phyloP scores from a whole-genome alignment of 2,113 vertebrate genomes.

The Elaphurus davidianus region DNA sequence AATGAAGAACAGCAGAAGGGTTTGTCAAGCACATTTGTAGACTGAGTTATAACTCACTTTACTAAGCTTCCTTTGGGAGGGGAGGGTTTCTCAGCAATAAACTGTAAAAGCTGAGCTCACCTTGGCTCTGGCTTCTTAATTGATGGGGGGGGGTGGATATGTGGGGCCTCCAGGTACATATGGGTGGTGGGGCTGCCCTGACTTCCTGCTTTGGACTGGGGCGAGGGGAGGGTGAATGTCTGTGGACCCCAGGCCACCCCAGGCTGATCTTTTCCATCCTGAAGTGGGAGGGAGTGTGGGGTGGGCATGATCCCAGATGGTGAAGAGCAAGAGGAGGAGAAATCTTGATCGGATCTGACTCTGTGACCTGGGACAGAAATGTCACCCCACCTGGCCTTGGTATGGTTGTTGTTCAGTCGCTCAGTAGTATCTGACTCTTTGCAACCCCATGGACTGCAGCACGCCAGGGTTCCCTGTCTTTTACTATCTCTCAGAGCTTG shows the following conservation, averaged over 20 bases:
- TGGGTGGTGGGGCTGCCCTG: neutral
- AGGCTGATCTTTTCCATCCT: neutral
- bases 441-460: neutral
- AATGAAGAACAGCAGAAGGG: neutral
- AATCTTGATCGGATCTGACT: neutral
- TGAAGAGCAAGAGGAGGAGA: neutral
- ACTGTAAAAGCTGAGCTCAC: neutral
- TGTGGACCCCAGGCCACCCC: neutral
- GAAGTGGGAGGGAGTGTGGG: neutral
- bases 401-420: neutral
- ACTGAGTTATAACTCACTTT: neutral
- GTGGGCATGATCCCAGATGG: neutral
- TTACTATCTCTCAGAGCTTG: neutral
- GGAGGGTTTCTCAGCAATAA: neutral
- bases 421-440: neutral
- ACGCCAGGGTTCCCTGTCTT: neutral
- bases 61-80: neutral
- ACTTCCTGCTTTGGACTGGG: neutral
- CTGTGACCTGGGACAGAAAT: neutral
- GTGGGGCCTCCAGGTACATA: neutral
- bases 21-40: neutral
- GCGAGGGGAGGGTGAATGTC: neutral
- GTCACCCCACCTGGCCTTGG: too few species aligned
- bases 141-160: fast-evolving
- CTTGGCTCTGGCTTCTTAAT: too few species aligned